phyloP scores from a whole-genome alignment of 64 coral and sea anemone genomes.

The Montipora foliosa region DNA sequence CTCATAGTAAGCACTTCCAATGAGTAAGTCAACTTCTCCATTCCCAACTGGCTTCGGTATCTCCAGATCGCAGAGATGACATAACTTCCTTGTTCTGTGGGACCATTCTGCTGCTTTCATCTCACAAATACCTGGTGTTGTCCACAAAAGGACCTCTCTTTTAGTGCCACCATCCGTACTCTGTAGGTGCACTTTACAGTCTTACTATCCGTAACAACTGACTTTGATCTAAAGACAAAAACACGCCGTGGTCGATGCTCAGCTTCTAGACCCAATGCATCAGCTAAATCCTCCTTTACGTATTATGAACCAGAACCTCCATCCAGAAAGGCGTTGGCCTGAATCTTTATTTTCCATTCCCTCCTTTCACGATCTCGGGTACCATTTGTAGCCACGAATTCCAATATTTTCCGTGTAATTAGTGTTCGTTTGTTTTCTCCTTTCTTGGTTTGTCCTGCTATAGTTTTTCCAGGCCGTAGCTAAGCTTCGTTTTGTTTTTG shows the following conservation, averaged over 20 bases:
- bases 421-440: no score
- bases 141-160: conserved; percentile 31
- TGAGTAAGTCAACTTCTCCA: conserved; percentile 53
- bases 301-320: conserved; percentile 5
- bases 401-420: no score
- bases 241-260: background rate
- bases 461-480: no score
- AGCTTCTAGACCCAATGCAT: background rate
- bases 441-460: no score
- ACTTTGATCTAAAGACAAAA: background rate
- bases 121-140: conserved; percentile 12
- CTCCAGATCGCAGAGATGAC: conserved; percentile 18
- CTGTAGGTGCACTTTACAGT: background rate
- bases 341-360: background rate
- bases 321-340: conserved; percentile 1
- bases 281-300: background rate
- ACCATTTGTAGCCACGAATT: background rate
- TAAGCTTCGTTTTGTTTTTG: no score
- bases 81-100: background rate
- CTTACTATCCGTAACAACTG: conserved; percentile 10
- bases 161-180: background rate
- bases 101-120: conserved; percentile 27
- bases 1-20: conserved; percentile 52
- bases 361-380: background rate
- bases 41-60: conserved; percentile 48